Conservation (phyloP, 2,113 vertebrate genomes). For the Sinocyclocheilus anophthalmus region DNA sequence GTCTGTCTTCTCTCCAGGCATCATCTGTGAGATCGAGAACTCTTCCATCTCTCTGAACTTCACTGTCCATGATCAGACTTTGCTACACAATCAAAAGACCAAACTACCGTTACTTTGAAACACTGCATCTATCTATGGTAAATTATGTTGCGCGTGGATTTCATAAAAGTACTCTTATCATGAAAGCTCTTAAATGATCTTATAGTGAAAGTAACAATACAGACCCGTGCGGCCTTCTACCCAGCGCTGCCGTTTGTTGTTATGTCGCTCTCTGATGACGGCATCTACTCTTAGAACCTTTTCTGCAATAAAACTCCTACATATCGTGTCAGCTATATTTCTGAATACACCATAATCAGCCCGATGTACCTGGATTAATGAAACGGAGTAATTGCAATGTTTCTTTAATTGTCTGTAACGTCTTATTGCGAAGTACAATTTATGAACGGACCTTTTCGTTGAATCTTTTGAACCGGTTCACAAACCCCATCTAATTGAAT, state of each 20-base stretch:
- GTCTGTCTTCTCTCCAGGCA: conserved; percentile 93
- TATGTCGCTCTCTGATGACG: conserved; percentile 42
- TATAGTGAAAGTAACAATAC: background rate
- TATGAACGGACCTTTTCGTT: background rate
- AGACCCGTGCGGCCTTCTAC: background rate
- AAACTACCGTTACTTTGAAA: background rate
- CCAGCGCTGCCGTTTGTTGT: background rate
- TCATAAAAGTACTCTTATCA: background rate
- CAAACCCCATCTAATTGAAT: background rate
- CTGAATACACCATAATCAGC: background rate
- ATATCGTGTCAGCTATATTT: background rate
- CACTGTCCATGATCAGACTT: conserved; percentile 87
- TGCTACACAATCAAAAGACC: background rate
- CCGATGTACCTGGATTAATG: background rate
- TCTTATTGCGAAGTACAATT: background rate
- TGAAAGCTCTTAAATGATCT: background rate
- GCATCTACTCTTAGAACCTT: background rate
- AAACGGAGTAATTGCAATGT: background rate
- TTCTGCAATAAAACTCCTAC: too few relatives aligned
- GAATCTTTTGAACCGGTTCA: background rate
- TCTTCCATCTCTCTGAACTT: conserved; percentile 93
- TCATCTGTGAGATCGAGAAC: conserved; percentile 96
- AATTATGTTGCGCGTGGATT: background rate
- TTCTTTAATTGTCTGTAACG: background rate
- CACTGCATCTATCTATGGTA: background rate